phyloP scores from a whole-genome alignment of 2,888 invertebrate genomes.

The Antheraea assamensis region DNA sequence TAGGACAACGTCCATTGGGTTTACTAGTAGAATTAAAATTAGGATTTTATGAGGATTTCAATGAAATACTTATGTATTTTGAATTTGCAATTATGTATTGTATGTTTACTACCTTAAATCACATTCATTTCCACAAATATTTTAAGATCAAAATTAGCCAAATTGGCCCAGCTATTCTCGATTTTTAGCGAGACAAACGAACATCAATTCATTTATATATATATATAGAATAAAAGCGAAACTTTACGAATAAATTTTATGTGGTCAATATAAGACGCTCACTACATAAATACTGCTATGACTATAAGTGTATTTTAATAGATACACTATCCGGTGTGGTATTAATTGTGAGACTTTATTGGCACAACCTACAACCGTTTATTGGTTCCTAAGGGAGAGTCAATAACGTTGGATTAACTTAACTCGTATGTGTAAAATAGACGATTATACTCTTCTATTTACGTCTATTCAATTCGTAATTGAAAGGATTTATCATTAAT shows the following conservation, averaged over 20 bases:
- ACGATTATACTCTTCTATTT: slow-evolving; percentile 11
- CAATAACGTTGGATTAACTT: slow-evolving; percentile 73
- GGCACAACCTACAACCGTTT: slow-evolving; percentile 72
- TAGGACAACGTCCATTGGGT: no score
- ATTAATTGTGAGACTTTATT: slow-evolving; percentile 73
- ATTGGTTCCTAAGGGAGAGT: slow-evolving; percentile 71
- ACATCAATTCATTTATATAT: no score
- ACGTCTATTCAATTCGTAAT: background rate
- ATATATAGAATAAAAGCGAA: no score
- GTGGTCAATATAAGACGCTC: background rate
- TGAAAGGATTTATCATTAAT: background rate
- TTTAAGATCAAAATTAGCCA: no score
- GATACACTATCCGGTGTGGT: slow-evolving; percentile 39
- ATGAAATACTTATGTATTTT: no score
- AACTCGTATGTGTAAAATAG: slow-evolving; percentile 54
- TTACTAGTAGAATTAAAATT: no score
- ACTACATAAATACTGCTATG: background rate
- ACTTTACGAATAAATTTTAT: background rate
- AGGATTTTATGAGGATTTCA: no score
- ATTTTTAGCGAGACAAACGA: no score
- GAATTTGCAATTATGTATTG: no score
- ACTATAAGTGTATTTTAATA: slow-evolving; percentile 24
- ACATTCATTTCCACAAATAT: no score
- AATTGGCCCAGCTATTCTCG: no score
- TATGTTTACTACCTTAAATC: no score